These are phyloP conservation scores for Desmodus rotundus DNA, from an alignment of 2,113 vertebrate genomes.

Conservation along the genomic window DNA sequence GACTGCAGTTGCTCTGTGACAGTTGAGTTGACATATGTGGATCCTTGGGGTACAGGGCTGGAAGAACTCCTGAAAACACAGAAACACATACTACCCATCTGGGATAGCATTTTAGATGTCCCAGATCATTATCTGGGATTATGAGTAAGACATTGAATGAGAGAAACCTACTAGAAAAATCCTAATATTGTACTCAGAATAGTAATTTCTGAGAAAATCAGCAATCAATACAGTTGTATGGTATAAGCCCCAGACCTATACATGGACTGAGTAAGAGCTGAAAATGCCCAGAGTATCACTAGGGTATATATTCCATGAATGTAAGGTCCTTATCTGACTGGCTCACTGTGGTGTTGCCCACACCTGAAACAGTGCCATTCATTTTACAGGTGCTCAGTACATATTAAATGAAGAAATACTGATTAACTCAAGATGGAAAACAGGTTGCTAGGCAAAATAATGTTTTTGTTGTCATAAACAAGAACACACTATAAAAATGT, in stretches of 20 bases:
- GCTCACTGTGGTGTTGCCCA: background rate
- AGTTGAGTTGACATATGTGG: background rate
- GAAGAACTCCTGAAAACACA: constrained; percentile 47
- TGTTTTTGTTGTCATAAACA: background rate
- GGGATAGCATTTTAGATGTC: background rate
- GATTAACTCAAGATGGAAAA: background rate
- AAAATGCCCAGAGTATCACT: no score
- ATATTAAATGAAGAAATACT: background rate
- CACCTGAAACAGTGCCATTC: background rate
- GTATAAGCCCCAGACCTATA: background rate
- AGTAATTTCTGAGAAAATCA: background rate
- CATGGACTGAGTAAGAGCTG: no score
- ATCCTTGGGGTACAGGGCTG: background rate
- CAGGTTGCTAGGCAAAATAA: background rate
- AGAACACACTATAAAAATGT: background rate
- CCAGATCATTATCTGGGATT: background rate
- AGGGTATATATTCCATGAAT: no score
- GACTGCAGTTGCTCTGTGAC: background rate
- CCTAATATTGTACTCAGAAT: background rate
- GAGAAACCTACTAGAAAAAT: background rate
- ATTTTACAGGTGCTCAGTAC: background rate
- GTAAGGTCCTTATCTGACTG: background rate
- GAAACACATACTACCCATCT: background rate
- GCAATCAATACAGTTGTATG: background rate
- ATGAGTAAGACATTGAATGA: background rate